Base-by-base conservation (phyloP, 2,888 invertebrate species). In the Bellardia pandia region DNA sequence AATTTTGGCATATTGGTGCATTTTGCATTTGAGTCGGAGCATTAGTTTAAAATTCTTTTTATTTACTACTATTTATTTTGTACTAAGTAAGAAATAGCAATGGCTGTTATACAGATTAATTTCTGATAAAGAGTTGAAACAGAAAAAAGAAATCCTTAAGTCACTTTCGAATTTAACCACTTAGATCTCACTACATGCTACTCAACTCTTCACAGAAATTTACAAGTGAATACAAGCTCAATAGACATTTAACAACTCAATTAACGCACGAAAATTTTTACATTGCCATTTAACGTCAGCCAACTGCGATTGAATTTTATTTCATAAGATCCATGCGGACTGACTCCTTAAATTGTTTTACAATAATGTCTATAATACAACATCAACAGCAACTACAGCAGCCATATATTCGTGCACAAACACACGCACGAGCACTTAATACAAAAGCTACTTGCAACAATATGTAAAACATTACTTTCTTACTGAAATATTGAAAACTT, bases 231-330 rank as follows among this genome's bases (percentile, higher is more conserved):
- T 51, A 89, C 89, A 89, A 88, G 89, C 78, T 85, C 89, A 88
- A 87, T 88, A 89, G 89, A 89, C 89, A 89, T 86, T 88, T 88
- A 89, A 90, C 90, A 90, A 90, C 90, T 91, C 90, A 91, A 91
- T 91, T 91, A 83, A 86, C 88, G 82, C 86, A 85, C 88, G 86
- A 87, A 74, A 60, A 74, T 87, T 81, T 81, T 81, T 87, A 69
- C 81, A 87, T 42, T 64, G 68, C 76, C 77, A 81, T 87, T 87
- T 87, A 85, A 81, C 62, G 85, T 85, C 85, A 75, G 74, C 74
- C 74, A 69, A 83, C 75, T 80, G 69, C 75, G 79, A 69, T 69
- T 56, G 79, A 60, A 68, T 79, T 71, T 56, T 51, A 58, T 48
- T 72, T 58, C 42, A 37, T 56, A 68, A 60, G 53, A 60, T 69